A percentile compares a stretch with the other conserved stretches of the same genome.
phyloP scores from a whole-genome alignment of 2,113 vertebrate genomes.

The Xerus inauris region DNA sequence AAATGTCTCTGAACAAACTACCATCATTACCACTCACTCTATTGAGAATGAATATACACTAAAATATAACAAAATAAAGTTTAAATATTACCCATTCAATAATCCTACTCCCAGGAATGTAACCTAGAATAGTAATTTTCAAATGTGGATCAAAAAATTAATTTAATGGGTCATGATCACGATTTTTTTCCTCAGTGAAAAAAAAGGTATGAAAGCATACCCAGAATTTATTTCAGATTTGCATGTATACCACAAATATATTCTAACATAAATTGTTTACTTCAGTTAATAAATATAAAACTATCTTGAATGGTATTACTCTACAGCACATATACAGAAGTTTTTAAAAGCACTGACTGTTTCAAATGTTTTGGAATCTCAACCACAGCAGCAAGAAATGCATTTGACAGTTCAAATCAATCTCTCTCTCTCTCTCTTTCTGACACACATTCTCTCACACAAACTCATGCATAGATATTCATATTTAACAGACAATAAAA shows the following conservation, averaged over 20 bases:
- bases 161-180: background rate
- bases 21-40: background rate
- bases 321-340: background rate
- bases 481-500: conserved; percentile 35
- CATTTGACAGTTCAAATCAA: background rate
- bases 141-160: conserved; percentile 28
- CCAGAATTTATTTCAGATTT: conserved; percentile 42
- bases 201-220: background rate
- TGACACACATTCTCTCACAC: background rate
- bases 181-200: background rate
- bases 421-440: no score
- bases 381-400: conserved; percentile 14
- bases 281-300: background rate
- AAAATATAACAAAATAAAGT: background rate
- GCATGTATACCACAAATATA: background rate
- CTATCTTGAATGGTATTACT: background rate
- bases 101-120: background rate
- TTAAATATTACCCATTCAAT: background rate
- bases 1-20: background rate
- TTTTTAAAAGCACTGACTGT: background rate
- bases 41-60: background rate
- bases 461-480: background rate
- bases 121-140: conserved; percentile 28
- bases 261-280: background rate
- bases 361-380: conserved; percentile 19